phyloP scores from a whole-genome alignment of 2,113 vertebrate genomes.

The Lepus europaeus region DNA sequence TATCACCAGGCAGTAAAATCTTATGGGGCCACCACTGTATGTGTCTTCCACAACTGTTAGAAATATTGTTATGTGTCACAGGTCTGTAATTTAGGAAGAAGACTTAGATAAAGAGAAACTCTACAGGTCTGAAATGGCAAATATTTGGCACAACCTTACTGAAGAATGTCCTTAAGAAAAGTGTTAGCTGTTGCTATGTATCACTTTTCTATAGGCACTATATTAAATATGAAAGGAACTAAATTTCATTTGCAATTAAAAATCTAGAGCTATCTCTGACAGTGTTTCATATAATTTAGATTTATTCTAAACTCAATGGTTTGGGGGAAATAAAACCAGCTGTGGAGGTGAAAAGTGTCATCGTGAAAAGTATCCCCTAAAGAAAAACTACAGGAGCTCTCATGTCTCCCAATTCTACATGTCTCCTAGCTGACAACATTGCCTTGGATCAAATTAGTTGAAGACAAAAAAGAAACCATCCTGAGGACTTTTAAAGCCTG shows the following conservation, averaged over 20 bases:
- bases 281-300: not conserved
- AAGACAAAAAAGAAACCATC: not conserved
- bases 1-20: accelerated
- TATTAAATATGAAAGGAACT: not conserved
- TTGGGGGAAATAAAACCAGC: not conserved
- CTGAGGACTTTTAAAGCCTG: not conserved
- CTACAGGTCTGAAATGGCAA: not conserved
- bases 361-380: not conserved
- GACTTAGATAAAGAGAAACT: not conserved
- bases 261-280: not conserved
- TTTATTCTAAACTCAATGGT: not conserved
- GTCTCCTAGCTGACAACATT: conserved; percentile 33
- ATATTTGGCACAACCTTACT: not conserved
- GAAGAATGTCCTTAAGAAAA: not conserved
- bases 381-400: not conserved
- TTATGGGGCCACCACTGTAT: too few relatives aligned
- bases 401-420: not conserved
- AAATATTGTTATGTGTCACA: not conserved
- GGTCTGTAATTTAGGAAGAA: not conserved
- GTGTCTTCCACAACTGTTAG: not conserved
- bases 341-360: not conserved
- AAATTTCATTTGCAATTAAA: conserved; percentile 17
- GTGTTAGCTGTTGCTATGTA: not conserved
- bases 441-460: not conserved
- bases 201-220: not conserved